Evolutionary conservation across 2,888 invertebrate species (phyloP), one percentile per base, ranked within the genome.

Genomic region (Pollenia griseotomentosa): DNA sequence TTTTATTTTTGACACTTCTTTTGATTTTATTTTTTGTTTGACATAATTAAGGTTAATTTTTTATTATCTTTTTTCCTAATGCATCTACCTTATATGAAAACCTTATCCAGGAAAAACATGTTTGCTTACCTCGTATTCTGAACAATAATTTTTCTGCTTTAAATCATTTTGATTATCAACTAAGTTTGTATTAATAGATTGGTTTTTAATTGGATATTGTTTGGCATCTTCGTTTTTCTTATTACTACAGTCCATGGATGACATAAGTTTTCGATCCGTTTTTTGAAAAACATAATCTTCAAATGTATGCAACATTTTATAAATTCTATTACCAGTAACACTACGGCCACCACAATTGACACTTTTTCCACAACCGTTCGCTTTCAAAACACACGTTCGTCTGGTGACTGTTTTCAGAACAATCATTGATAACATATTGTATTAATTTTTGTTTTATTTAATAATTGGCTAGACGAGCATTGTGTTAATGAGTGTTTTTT

Each of bases 231-330:
- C 11, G 11, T 55, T 65, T 59, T 23, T 42, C 33, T 33, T 33
- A 42, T 57, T 33, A 48, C 71, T 48, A 59, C 46, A 80, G 33
- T 83, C 71, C 33, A 59, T 53, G 14, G 63, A 57, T 16, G 59
- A 73, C 0, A 14, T 63, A 12, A 3, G 48, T 71, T 71, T 66
- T 40, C 48, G 63, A 46, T 55, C 40, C 40, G 71, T 70, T 53
- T 75, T 59, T 75, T 84, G 83, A 66, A 90, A 90, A 42, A 90
- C 90, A 33, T 85, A 80, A n/a, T 90, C 88, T 42, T 86, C 87
- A 23, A 89, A 88, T 3, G 79, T 71, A 53, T 19, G 70, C 44
- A 82, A 65, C 82, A 74, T 87, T 84, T 83, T 87, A 40, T 16
- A 23, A 71, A 14, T 23, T 10, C n/a, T 33, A 57, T 2, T 3